Percentiles rank a stretch among this genome's conserved stretches.
These are phyloP conservation scores for Platycnemis pennipes DNA, from an alignment of 2,888 invertebrate species.

Conservation along the genomic window DNA sequence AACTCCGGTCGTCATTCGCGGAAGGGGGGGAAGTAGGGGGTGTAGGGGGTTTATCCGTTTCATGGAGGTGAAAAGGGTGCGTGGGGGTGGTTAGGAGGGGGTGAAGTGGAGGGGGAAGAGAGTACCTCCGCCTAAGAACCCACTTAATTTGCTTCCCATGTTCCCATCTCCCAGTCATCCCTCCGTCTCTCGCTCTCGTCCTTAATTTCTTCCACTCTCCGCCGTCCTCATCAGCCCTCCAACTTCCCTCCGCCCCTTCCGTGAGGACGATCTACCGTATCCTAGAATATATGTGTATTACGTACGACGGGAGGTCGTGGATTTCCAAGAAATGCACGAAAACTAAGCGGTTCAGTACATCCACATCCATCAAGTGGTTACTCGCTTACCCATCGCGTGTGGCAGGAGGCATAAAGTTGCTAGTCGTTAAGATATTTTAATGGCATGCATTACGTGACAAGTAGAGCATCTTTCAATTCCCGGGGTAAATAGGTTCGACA, in stretches of 20 bases:
- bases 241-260: neutral
- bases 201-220: neutral
- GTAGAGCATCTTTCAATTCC: too few relatives aligned
- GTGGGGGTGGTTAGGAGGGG: neutral
- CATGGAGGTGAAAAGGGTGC: neutral
- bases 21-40: neutral
- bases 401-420: too few relatives aligned
- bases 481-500: too few relatives aligned
- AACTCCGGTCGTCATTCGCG: neutral
- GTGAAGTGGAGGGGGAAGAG: too few relatives aligned
- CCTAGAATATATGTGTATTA: too few relatives aligned
- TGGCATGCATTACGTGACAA: too few relatives aligned
- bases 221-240: neutral
- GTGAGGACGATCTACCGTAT: neutral
- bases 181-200: neutral
- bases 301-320: too few relatives aligned
- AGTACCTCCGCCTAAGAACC: constrained; percentile 36
- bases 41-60: neutral
- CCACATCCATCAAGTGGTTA: too few relatives aligned
- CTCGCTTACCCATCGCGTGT: too few relatives aligned
- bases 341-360: too few relatives aligned
- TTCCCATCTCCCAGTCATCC: neutral
- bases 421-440: too few relatives aligned
- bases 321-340: too few relatives aligned
- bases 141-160: constrained; percentile 50